Conservation (phyloP, 2,888 invertebrate genomes). For the Phaedon cochleariae region DNA sequence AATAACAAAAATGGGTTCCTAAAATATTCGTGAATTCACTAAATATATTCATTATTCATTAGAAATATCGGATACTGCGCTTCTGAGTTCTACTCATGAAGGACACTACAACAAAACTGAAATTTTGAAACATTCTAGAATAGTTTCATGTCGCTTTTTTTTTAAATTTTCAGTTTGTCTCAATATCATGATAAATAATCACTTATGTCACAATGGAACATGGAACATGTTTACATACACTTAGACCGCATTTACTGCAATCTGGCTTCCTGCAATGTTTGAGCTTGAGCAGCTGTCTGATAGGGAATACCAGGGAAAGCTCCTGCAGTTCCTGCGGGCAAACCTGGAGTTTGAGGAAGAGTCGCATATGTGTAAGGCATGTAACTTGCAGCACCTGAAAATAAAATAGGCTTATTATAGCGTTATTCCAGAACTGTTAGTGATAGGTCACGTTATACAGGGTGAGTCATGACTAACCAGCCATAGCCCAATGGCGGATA, state of each 20-base stretch:
- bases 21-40: no score
- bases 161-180: constrained; percentile 1
- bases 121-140: background rate
- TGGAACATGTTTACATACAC: background rate
- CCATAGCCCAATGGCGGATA: no score
- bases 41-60: background rate
- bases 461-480: no score
- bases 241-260: constrained; percentile 68
- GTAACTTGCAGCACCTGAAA: constrained; percentile 69
- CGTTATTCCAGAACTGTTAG: no score
- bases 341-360: constrained; percentile 69
- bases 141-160: background rate
- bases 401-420: constrained; percentile 21
- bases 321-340: constrained; percentile 64
- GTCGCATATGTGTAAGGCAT: constrained; percentile 78
- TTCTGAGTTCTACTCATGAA: background rate
- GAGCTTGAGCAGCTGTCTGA: constrained; percentile 68
- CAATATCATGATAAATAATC: background rate
- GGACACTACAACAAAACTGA: background rate
- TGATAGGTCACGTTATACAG: no score
- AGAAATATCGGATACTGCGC: background rate
- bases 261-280: constrained; percentile 78
- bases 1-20: background rate
- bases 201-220: background rate
- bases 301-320: constrained; percentile 73